Base-by-base conservation (phyloP, 2,113 vertebrate species). In the Tursiops truncatus region DNA sequence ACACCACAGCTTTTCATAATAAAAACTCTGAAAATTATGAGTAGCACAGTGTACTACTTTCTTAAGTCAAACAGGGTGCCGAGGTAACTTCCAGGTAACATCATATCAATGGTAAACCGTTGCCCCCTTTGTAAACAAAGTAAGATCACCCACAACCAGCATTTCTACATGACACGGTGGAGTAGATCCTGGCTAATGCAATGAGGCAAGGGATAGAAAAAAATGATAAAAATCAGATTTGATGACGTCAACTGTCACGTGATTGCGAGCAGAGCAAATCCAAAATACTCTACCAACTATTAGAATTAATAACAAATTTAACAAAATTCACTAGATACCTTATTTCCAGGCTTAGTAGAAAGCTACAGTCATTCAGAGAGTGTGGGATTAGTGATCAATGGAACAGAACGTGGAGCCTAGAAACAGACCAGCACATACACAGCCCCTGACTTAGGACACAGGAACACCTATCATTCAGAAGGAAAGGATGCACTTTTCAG, bases 81-180 rank as follows among this genome's bases (percentile, higher is more conserved):
- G 26, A 28, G 20, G 9, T 26, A 15, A 38, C 14, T 26, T 20
- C 23, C 14, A 44, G 65, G 26, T 18, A 17, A 28, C 28, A n/a
- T n/a, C 17, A 0, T 13, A 18, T 18, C 73, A 4, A 3, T 21
- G 21, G 36, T 9, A 36, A 68, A 2, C 28, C 1, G 15, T 0
- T 1, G 8, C 21, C 60, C 6, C 2, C 11, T 74, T 71, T 20
- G 73, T 25, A 41, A 23, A 20, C 15, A 15, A 62, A 36, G 63
- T 15, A 2, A 47, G 38, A 63, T 21, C 28, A 33, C 20, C 36
- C 36, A 58, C 7, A 8, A 2, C 23, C 20, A 31, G 53, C 3
- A 33, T 21, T 25, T 63, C n/a, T 26, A 6, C 7, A 1, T 26
- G 41, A 38, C 5, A 20, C 5, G 4, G 2, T 17, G 23, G 12